Conservation (phyloP, 2,888 invertebrate species). For the Sphaerophoria taeniata region DNA sequence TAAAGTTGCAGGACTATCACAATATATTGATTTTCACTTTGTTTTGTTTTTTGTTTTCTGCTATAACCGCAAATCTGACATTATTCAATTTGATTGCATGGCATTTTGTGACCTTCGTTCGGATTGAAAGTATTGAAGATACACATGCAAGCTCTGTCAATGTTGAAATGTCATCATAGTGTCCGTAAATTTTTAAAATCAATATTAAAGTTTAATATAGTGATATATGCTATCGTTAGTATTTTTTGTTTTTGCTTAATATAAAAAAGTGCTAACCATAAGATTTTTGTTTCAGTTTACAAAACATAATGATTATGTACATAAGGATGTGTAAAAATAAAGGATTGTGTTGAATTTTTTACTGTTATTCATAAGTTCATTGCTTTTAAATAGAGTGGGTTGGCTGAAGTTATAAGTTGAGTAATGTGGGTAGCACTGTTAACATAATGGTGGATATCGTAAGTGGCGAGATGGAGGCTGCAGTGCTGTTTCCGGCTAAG, state of each 20-base stretch:
- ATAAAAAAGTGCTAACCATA: constrained; percentile 65
- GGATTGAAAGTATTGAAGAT: neutral
- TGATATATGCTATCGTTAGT: constrained; percentile 3
- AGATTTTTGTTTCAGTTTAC: neutral
- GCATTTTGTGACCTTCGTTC: constrained; percentile 25
- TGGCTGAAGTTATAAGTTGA: constrained; percentile 81
- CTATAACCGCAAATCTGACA: constrained; percentile 3
- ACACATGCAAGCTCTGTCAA: constrained; percentile 27
- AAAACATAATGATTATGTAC: constrained; percentile 13
- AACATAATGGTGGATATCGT: constrained; percentile 80
- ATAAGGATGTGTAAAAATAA: constrained; percentile 35
- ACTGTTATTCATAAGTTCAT: constrained; percentile 21
- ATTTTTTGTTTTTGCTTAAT: constrained; percentile 22
- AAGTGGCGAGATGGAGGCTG: constrained; percentile 80
- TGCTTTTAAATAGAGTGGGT: constrained; percentile 15
- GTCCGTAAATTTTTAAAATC: constrained; percentile 38
- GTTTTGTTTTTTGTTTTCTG: neutral
- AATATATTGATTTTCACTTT: constrained; percentile 44
- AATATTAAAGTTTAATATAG: constrained; percentile 28
- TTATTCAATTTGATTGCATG: constrained; percentile 48
- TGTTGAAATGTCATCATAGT: constrained; percentile 27
- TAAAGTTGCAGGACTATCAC: constrained; percentile 60
- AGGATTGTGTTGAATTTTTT: constrained; percentile 14
- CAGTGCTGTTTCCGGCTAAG: constrained; percentile 85
- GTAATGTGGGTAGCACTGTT: constrained; percentile 78